Percentiles rank a stretch among this genome's conserved stretches.
Evolutionary conservation across 2,888 invertebrate species (phyloP).

Genomic region (Stenchaetothrips biformis): DNA sequence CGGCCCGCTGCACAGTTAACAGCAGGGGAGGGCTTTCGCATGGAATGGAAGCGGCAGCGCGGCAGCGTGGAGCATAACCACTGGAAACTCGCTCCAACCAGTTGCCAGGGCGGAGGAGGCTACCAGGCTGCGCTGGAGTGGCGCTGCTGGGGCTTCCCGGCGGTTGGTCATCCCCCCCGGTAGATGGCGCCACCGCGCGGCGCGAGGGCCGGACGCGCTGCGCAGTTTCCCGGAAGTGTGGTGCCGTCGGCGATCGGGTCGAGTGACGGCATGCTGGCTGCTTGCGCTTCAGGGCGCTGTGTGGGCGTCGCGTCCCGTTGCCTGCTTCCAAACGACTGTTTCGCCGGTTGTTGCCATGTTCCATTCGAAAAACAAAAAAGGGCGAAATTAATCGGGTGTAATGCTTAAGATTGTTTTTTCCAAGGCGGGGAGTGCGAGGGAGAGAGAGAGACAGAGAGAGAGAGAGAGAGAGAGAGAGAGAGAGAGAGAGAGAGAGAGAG

Average conservation of each 20-base stretch:
- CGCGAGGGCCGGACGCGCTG: background rate
- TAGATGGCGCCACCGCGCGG: background rate
- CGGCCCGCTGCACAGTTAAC: too few species aligned
- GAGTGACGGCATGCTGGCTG: background rate
- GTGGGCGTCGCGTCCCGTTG: background rate
- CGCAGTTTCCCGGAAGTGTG: background rate
- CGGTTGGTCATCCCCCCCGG: background rate
- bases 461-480: background rate
- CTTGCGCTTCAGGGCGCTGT: background rate
- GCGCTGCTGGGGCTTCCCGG: too few species aligned
- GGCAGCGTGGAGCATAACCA: too few species aligned
- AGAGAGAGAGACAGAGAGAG: background rate
- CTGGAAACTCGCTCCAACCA: too few species aligned
- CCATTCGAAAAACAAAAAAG: background rate
- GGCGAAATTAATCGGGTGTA: background rate
- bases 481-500: background rate
- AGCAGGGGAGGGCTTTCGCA: too few species aligned
- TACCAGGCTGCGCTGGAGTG: too few species aligned
- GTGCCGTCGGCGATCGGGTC: background rate
- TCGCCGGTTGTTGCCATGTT: background rate
- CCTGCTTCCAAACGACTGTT: background rate
- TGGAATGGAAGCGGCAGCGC: too few species aligned
- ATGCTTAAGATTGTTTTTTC: background rate
- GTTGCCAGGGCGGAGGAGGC: too few species aligned
- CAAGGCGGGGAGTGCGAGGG: background rate